Evolutionary conservation across 2,888 invertebrate species (phyloP).

Genomic region (Tetanocera ferruginea): DNA sequence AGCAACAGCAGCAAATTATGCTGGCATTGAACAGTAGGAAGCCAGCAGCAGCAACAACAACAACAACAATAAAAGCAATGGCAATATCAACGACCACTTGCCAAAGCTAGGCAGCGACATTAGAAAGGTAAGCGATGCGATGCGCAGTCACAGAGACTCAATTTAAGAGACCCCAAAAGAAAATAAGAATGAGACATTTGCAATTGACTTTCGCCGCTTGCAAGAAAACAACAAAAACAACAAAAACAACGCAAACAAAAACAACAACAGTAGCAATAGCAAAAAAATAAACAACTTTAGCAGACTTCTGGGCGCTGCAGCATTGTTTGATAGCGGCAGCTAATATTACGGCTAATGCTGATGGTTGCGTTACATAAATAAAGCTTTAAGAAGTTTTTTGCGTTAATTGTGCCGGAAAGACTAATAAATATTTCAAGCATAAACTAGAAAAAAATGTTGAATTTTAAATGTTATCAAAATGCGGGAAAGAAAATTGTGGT

Average conservation of each 20-base stretch:
- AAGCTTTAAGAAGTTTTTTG: neutral
- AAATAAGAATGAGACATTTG: constrained; percentile 62
- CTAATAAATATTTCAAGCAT: no score
- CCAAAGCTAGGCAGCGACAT: neutral
- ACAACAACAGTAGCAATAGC: neutral
- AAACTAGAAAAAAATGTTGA: no score
- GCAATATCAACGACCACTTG: constrained; percentile 26
- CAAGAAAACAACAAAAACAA: constrained; percentile 8
- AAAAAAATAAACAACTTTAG: constrained; percentile 46
- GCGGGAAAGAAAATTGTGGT: no score
- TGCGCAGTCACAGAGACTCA: neutral
- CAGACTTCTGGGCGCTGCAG: constrained; percentile 41
- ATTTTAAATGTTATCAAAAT: no score
- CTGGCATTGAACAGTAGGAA: constrained; percentile 58
- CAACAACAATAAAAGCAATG: constrained; percentile 28
- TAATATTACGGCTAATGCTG: neutral
- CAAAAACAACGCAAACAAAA: constrained; percentile 14
- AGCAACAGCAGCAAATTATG: constrained; percentile 59
- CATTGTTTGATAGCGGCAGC: neutral
- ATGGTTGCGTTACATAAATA: neutral
- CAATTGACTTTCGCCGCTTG: constrained; percentile 54
- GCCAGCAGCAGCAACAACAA: constrained; percentile 9
- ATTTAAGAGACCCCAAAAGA: constrained; percentile 48
- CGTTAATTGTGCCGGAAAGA: no score
- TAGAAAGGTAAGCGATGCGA: constrained; percentile 29